Evolutionary conservation across 2,888 invertebrate genomes (phyloP).

Genomic region (Dilophus febrilis): DNA sequence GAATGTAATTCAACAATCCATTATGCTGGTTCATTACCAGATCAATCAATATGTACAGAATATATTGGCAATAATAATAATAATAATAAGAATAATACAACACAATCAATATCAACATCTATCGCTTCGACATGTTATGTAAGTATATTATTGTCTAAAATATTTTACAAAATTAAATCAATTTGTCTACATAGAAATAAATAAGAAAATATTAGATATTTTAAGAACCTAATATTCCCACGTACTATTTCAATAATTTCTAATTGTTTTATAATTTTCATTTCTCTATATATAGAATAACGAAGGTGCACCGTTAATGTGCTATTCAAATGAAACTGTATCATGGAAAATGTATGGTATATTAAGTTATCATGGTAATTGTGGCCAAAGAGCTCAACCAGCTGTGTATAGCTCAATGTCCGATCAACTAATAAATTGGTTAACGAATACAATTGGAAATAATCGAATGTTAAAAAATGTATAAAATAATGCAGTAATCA

Average conservation of each 20-base stretch:
- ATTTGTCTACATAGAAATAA: too few species aligned
- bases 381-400: slow-evolving; percentile 38
- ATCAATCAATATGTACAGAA: slow-evolving; percentile 37
- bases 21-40: slow-evolving; percentile 39
- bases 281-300: slow-evolving; percentile 47
- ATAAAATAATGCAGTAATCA: too few species aligned
- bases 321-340: slow-evolving; percentile 31
- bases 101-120: too few species aligned
- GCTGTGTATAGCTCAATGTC: slow-evolving; percentile 35
- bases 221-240: too few species aligned
- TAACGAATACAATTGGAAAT: slow-evolving; percentile 12
- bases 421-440: slow-evolving; percentile 11
- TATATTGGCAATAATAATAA: slow-evolving; percentile 36
- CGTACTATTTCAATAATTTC: too few species aligned
- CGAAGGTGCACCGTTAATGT: slow-evolving; percentile 48
- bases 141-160: too few species aligned
- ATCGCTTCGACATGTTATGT: slow-evolving; percentile 14
- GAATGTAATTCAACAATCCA: slow-evolving; percentile 44
- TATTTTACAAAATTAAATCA: too few species aligned
- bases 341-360: slow-evolving; percentile 44
- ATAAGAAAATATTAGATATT: too few species aligned
- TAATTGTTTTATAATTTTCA: too few species aligned
- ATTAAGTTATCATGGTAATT: slow-evolving; percentile 40
- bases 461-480: slow-evolving; percentile 8
- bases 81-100: too few species aligned